Percentiles rank a stretch among this genome's conserved stretches.
Evolutionary conservation across 2,888 invertebrate genomes (phyloP).

Genomic region (Bugulina stolonifera): DNA sequence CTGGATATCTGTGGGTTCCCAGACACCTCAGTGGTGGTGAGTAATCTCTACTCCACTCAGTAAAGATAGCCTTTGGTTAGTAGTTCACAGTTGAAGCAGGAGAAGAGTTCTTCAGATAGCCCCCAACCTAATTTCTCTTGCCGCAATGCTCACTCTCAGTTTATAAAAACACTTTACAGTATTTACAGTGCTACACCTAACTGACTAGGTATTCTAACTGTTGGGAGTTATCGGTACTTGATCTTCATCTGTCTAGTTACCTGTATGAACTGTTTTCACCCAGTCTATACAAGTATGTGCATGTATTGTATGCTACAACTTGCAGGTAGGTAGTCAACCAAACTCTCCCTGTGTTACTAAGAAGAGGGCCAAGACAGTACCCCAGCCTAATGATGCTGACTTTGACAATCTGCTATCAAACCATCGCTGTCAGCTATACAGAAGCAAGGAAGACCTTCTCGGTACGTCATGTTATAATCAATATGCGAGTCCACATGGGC

Average conservation of each 20-base stretch:
- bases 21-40: too few species aligned
- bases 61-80: too few species aligned
- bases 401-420: not conserved
- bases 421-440: not conserved
- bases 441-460: not conserved
- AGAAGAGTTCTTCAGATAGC: not conserved
- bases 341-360: not conserved
- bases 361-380: conserved; percentile 7
- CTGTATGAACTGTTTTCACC: not conserved
- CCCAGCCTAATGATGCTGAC: conserved; percentile 13
- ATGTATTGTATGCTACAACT: not conserved
- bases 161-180: not conserved
- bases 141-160: not conserved
- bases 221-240: too few species aligned
- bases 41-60: too few species aligned
- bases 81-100: too few species aligned
- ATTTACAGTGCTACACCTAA: not conserved
- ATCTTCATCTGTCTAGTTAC: not conserved
- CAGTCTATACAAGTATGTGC: not conserved
- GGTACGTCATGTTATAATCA: too few species aligned
- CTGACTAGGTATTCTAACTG: too few species aligned
- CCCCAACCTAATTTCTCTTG: not conserved
- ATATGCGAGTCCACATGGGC: too few species aligned
- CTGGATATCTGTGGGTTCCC: not conserved
- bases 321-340: not conserved